Evolutionary conservation across 1,140 invertebrate species (phyloP).

Genomic region (Aphis craccivora): DNA sequence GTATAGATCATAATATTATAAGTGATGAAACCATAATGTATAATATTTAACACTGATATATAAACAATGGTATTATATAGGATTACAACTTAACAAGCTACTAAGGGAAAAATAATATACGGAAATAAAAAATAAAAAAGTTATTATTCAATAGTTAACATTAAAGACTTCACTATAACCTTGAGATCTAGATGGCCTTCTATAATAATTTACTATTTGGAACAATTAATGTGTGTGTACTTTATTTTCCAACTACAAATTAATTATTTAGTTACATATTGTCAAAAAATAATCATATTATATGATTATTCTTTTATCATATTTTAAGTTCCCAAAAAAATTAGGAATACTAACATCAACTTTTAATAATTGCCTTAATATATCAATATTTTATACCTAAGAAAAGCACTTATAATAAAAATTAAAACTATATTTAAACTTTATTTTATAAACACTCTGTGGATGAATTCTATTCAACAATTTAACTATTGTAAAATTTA

Average conservation of each 20-base stretch:
- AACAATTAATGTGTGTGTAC: not conserved
- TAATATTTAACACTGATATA: no score
- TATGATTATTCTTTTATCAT: not conserved
- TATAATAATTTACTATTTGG: not conserved
- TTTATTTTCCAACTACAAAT: not conserved
- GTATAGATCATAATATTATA: no score
- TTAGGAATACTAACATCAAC: not conserved
- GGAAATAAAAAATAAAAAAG: constrained; percentile 18
- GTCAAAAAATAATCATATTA: not conserved
- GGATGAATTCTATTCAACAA: not conserved
- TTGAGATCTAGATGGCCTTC: constrained; percentile 37
- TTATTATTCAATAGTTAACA: not conserved
- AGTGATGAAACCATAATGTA: no score
- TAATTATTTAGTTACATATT: not conserved
- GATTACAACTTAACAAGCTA: not conserved
- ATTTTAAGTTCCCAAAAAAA: not conserved
- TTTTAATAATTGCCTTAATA: not conserved
- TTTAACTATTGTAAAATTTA: not conserved
- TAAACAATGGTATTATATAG: not conserved
- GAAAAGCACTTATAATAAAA: not conserved
- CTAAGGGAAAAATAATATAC: constrained; percentile 3
- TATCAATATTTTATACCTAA: not conserved
- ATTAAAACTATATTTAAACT: not conserved
- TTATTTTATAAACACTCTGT: not conserved
- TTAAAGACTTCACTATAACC: not conserved